Base-by-base conservation (phyloP, 1,140 invertebrate genomes). In the Drosophila parvula region DNA sequence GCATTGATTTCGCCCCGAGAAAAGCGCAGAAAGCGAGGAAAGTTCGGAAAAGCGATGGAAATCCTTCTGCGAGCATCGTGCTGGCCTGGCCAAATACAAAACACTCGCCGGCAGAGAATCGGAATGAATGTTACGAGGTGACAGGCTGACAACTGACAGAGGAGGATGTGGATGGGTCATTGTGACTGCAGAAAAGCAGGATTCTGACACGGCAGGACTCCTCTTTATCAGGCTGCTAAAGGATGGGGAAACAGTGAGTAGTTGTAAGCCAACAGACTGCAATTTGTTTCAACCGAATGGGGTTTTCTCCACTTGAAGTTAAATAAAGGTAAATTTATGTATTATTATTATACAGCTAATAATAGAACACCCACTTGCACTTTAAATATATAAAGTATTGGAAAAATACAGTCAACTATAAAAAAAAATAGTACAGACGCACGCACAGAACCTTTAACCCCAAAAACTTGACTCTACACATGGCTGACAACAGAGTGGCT, bases 81-180 rank as follows among this genome's bases (percentile, higher is more conserved):
- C 57, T 50, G 50, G 47, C 65, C 76, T 68, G 76, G 53, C 58
- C 76, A 57, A 69, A 79, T 82, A 82, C 76, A 75, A 73, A 79
- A 69, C 75, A 73, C 75, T 69, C 60, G 56, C 47, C 81, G 59
- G 50, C 81, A 77, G 65, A 79, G 86, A 73, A 83, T 74, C 67
- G 43, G 59, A 86, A 81, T 86, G 70, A 79, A 81, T 86, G 79
- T 62, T 36, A 56, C 70, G 45, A 79, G 78, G 71, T 67, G 83
- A 75, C 81, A 70, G 59, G 51, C 51, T 38, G 51, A 22, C 65
- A 30, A 36, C 32, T 30, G 59, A 30, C 27, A 30, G 27, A 55
- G 40, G 32, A 10, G 34, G 11, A 38, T 69, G 77, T 61, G 59
- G 81, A 63, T 10, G 16, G 34, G 55, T 44, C 69, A 70, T 86